Evolutionary conservation across 2,888 invertebrate genomes (phyloP).

Genomic region (Phasia obesa): DNA sequence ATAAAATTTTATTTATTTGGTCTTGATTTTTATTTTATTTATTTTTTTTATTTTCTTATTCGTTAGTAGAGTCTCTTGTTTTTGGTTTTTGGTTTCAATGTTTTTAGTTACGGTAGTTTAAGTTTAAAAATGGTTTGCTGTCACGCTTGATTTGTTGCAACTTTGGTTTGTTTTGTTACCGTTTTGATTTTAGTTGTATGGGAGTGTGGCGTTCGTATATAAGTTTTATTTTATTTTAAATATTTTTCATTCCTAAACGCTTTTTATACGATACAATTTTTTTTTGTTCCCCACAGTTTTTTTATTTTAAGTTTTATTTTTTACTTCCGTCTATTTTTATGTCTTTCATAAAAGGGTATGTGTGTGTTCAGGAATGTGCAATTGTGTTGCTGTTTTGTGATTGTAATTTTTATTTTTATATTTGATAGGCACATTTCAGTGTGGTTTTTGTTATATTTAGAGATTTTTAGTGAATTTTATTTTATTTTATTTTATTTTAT

Average conservation of each 20-base stretch:
- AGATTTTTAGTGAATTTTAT: too few relatives aligned
- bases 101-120: constrained; percentile 69
- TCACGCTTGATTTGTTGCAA: constrained; percentile 71
- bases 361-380: background rate
- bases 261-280: constrained; percentile 20
- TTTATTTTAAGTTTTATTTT: constrained; percentile 38
- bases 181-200: background rate
- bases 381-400: constrained; percentile 40
- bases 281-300: constrained; percentile 4
- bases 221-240: constrained; percentile 31
- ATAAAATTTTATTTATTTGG: constrained; percentile 67
- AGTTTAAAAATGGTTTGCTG: constrained; percentile 71
- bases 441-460: constrained; percentile 56
- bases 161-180: constrained; percentile 49
- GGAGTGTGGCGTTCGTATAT: background rate
- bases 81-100: constrained; percentile 35
- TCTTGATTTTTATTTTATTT: constrained; percentile 61
- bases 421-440: constrained; percentile 65
- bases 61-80: constrained; percentile 37
- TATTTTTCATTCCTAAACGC: constrained; percentile 40
- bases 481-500: too few relatives aligned
- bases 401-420: constrained; percentile 55
- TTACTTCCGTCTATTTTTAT: constrained; percentile 51
- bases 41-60: constrained; percentile 45
- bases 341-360: constrained; percentile 2